Evolutionary conservation across 2,888 invertebrate genomes (phyloP), one percentile per base, ranked within the genome.

Genomic region (Hypercompe scribonia): DNA sequence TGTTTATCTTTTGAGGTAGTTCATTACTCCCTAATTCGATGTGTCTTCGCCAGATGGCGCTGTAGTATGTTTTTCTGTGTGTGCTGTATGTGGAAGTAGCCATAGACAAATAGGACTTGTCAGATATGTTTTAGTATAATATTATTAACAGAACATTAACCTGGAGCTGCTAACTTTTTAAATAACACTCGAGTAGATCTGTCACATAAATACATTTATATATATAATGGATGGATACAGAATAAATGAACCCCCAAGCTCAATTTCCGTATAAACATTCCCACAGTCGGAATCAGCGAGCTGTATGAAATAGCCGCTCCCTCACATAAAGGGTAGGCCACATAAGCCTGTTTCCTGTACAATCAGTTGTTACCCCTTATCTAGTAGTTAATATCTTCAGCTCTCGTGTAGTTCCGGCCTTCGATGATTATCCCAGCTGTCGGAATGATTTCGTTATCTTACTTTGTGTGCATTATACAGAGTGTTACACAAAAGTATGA

Each of bases 361-460:
- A 86, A 88, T 88, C 88, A 81, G 86, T 86, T 84, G 82, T 84
- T 85, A 76, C 78, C 78, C 84, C 86, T 85, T 86, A 84, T 80
- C 81, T 85, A 67, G 70, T 65, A 72, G 81, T 82, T 88, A 87
- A 88, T 87, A 87, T 85, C 83, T 87, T 81, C 78, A 71, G 82
- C 79, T 83, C 76, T 81, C 78, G 83, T 84, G 81, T 80, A 78
- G 82, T 85, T 88, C 87, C 87, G 88, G 84, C 72, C 78, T 69
- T 76, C 73, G 75, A 76, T 77, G 84, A 83, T 81, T 82, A 84
- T 82, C 83, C 84, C 21, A 68, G 64, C 36, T 65, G 67, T 72
- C 70, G 72, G 66, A 70, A 72, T 74, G 71, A 66, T n/a, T 58
- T 69, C 71, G 73, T 79, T 75, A 71, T 70, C 61, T 70, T 42